Evolutionary conservation across 2,888 invertebrate genomes (phyloP), one percentile per base, ranked within the genome.

Genomic region (Hypena proboscidalis): DNA sequence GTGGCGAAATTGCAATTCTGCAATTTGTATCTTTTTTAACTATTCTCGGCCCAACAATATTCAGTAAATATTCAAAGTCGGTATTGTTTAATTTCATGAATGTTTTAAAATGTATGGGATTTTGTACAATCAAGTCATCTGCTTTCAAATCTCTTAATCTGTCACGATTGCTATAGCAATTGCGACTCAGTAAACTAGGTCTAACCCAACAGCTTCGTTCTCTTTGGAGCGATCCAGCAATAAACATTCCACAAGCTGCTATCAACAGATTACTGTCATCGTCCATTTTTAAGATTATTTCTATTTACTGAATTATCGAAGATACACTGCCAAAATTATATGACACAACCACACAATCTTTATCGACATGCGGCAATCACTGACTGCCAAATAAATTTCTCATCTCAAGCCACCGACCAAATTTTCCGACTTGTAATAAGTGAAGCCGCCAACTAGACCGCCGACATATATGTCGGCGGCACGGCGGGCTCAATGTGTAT

Each of bases 51-150:
- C n/a, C n/a, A 35, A 22, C 27, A 4, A 10, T 7, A 43, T 22
- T 38, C 39, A 57, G 22, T 50, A 62, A 30, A 21, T 32, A 17
- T 32, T 21, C 20, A 21, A 32, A 20, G 10, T 32, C 11, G 47
- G 52, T 50, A 53, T 15, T 26, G 23, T 56, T 56, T 50, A 43
- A 39, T 20, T 41, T 44, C 56, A 56, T 41, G 30, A 58, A 48
- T 45, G 48, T 53, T 19, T 48, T 45, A 17, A 38, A 38, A 38
- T 14, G 17, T 17, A 55, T 15, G 40, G 52, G 48, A 19, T 20
- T 53, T 26, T 49, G 4, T 39, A 53, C 37, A 53, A 53, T 35
- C 53, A 53, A 45, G 19, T 53, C 45, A 19, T 49, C 49, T 54
- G 31, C 23, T 43, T 25, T 50, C 20, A 50, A 50, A 54, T 39